Evolutionary conservation across 2,888 invertebrate species (phyloP).

Genomic region (Oasisia sp.): DNA sequence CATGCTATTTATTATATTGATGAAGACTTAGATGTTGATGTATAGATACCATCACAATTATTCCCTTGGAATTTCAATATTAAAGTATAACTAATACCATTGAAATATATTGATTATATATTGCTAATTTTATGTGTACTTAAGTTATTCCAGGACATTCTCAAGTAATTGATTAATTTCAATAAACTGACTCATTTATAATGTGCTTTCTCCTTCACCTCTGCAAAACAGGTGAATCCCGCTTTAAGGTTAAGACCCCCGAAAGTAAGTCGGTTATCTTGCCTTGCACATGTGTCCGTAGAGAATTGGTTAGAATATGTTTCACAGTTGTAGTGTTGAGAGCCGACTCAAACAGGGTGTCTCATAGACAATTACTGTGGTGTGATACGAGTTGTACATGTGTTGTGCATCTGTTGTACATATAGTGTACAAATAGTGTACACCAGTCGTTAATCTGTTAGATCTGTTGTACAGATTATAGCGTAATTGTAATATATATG

Average conservation of each 20-base stretch:
- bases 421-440: neutral
- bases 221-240: neutral
- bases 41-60: too few relatives aligned
- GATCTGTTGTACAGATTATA: neutral
- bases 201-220: neutral
- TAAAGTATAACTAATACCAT: neutral
- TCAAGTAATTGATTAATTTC: neutral
- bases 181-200: neutral
- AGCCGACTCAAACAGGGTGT: neutral
- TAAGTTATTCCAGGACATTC: neutral
- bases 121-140: neutral
- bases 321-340: neutral
- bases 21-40: too few relatives aligned
- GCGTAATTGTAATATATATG: neutral
- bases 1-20: neutral
- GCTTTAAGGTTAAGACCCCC: slow-evolving; percentile 1
- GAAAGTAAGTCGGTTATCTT: neutral
- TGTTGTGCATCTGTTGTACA: neutral
- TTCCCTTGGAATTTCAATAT: too few relatives aligned
- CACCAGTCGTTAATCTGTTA: neutral
- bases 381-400: neutral
- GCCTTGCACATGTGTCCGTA: neutral
- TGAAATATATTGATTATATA: neutral
- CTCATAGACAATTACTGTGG: neutral
- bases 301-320: neutral